These are phyloP conservation scores for Bombycilla garrulus DNA, from an alignment of 2,113 vertebrate genomes.

Conservation along the genomic window DNA sequence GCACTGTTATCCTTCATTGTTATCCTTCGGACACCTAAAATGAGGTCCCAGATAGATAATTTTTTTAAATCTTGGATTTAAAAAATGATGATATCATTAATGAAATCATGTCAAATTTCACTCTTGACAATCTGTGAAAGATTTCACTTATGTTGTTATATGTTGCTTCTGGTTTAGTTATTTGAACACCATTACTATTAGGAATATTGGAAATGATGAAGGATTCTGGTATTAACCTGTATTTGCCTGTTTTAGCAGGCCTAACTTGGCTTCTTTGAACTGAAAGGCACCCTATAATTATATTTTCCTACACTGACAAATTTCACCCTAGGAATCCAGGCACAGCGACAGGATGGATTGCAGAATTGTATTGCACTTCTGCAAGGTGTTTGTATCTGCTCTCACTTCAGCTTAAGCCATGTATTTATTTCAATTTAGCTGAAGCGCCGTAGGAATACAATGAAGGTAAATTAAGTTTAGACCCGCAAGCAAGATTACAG, in stretches of 20 bases:
- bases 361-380: background rate
- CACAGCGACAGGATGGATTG: background rate
- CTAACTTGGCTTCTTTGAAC: background rate
- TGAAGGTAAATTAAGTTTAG: background rate
- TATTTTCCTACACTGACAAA: background rate
- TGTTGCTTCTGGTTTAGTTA: background rate
- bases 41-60: background rate
- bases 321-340: background rate
- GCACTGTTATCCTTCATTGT: background rate
- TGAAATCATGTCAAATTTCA: background rate
- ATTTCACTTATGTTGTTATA: background rate
- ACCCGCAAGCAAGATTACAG: background rate
- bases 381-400: background rate
- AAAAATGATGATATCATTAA: background rate
- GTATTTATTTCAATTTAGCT: constrained; percentile 13
- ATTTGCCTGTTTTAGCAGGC: background rate
- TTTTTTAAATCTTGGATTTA: background rate
- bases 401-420: background rate
- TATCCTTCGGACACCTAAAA: too few species aligned
- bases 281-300: background rate
- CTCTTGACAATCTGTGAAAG: background rate
- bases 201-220: background rate
- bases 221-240: background rate
- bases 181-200: background rate
- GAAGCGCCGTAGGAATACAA: background rate